phyloP scores from a whole-genome alignment of 2,113 vertebrate genomes.

The Callorhinus ursinus region DNA sequence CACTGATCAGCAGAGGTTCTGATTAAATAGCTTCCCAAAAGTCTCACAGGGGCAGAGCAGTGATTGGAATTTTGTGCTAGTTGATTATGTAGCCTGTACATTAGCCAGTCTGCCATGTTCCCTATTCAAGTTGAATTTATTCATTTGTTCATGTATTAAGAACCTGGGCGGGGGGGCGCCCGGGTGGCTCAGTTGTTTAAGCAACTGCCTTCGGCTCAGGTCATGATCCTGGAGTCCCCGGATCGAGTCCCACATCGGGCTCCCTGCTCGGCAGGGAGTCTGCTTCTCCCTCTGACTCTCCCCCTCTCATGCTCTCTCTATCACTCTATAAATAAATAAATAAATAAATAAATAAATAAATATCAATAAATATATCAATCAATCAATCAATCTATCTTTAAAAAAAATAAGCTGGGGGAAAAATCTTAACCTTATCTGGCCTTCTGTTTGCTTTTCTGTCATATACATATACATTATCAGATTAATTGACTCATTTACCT shows the following conservation, averaged over 20 bases:
- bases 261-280: too few species aligned
- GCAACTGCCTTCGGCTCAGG: too few species aligned
- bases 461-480: not conserved
- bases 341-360: too few species aligned
- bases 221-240: too few species aligned
- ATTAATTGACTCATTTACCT: not conserved
- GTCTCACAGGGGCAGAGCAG: not conserved
- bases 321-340: too few species aligned
- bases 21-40: not conserved
- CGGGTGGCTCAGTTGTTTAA: too few species aligned
- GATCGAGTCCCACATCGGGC: too few species aligned
- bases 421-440: not conserved
- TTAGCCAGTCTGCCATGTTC: not conserved
- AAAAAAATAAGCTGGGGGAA: not conserved
- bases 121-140: not conserved
- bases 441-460: conserved; percentile 13
- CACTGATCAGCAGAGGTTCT: not conserved
- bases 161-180: not conserved
- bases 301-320: too few species aligned
- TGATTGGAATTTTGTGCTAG: not conserved
- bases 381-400: too few species aligned
- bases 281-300: too few species aligned
- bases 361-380: too few species aligned
- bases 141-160: not conserved
- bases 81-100: not conserved